Evolutionary conservation across 2,888 invertebrate genomes (phyloP).

Genomic region (Eupeodes luniger): DNA sequence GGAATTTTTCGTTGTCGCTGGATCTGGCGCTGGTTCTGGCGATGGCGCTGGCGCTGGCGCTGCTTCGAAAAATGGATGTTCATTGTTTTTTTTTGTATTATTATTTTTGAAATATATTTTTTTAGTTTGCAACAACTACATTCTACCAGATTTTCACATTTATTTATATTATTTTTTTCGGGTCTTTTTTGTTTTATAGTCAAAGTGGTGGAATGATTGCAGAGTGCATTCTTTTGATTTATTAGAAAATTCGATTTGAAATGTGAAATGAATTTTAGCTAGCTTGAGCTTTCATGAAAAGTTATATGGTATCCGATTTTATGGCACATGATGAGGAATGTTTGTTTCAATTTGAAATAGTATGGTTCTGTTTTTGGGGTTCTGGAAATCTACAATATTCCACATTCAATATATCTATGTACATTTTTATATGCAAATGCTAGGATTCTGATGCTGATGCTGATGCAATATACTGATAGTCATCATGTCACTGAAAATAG

Average conservation of each 20-base stretch:
- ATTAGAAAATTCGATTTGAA: slow-evolving; percentile 67
- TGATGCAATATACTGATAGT: not conserved
- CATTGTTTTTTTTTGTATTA: slow-evolving; percentile 1
- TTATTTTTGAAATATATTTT: not conserved
- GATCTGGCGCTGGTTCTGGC: too few relatives aligned
- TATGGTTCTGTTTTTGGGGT: not conserved
- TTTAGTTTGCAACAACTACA: not conserved
- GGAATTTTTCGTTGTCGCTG: slow-evolving; percentile 40
- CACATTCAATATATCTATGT: not conserved
- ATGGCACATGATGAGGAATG: slow-evolving; percentile 27
- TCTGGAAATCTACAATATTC: too few relatives aligned
- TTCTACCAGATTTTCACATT: not conserved
- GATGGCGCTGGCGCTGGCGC: not conserved
- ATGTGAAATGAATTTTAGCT: slow-evolving; percentile 60
- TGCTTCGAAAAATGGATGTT: slow-evolving; percentile 17
- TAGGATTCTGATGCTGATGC: too few relatives aligned
- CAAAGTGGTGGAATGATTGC: slow-evolving; percentile 31
- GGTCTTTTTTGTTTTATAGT: not conserved
- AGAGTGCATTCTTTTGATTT: slow-evolving; percentile 72
- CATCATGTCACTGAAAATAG: slow-evolving; percentile 20
- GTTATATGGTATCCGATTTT: slow-evolving; percentile 18
- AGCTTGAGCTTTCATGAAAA: slow-evolving; percentile 38
- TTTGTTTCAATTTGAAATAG: slow-evolving; percentile 16
- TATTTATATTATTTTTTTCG: slow-evolving; percentile 7
- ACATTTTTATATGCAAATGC: too few relatives aligned